phyloP scores from a whole-genome alignment of 2,113 vertebrate genomes.

The Psophia crepitans region DNA sequence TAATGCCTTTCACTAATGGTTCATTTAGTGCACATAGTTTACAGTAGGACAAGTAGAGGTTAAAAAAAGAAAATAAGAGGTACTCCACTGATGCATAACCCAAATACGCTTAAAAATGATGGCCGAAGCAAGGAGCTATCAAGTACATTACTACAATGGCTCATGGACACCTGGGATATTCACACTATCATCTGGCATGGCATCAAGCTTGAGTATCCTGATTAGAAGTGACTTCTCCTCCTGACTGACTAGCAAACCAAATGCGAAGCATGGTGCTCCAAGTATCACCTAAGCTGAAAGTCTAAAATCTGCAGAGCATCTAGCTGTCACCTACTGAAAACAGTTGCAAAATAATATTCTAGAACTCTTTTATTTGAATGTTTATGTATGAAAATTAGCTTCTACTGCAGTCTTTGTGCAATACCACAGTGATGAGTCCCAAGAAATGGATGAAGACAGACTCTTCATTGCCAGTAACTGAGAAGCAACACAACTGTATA shows the following conservation, averaged over 20 bases:
- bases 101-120: neutral
- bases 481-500: neutral
- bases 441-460: neutral
- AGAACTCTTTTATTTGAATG: neutral
- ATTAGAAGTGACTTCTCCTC: neutral
- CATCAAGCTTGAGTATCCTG: neutral
- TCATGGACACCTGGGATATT: neutral
- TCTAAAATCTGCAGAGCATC: neutral
- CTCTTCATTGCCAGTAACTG: neutral
- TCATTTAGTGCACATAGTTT: neutral
- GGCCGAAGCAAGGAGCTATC: neutral
- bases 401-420: neutral
- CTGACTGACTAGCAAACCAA: neutral
- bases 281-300: neutral
- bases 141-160: neutral
- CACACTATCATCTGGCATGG: neutral
- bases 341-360: neutral
- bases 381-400: neutral
- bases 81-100: neutral
- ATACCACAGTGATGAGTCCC: neutral
- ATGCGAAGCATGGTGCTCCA: fast-evolving
- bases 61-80: neutral
- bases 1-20: neutral
- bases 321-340: neutral
- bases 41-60: neutral